Base-by-base conservation (phyloP, 2,113 vertebrate species). In the Phoxinus phoxinus region DNA sequence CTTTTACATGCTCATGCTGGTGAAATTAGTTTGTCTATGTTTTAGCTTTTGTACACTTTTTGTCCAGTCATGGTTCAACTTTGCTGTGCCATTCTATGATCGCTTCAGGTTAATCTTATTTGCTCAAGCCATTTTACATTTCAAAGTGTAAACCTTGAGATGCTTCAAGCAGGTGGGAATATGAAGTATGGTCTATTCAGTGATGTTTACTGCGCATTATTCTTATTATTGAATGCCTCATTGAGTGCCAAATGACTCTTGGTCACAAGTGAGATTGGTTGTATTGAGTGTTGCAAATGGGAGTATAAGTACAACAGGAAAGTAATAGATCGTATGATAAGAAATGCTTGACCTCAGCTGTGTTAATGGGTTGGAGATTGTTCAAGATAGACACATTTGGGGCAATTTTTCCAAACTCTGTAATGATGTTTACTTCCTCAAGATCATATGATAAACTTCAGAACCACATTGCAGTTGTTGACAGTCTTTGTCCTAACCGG, bases 121-220 rank as follows among this genome's bases (percentile, higher is more conserved):
- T 74, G 59, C n/a, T 59, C 84, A n/a, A 12, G 81, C 35, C 81
- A 25, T 85, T 87, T 85, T 85, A 41, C 37, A 69, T 90, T 90
- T 91, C 81, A 90, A 87, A 88, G 56, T 6, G 12, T 48, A 56
- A 79, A 65, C 84, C 83, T 56, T 87, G 35, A 37, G 15, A 35
- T 79, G 32, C 23, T 41, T 61, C 12, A 44, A 44, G 13, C 35
- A 44, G 58, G 2, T 80, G 56, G 27, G 4, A 2, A 21, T 8
- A 56, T 8, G 53, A 2, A 2, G 19, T 21, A 58, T 37, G 48
- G 37, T 41, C 23, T 79, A 30, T 3, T 61, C 12, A 71, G 23
- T 27, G 7, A 23, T 0, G 4, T 61, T 27, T 44, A 25, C n/a
- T 44, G 23, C 5, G 6, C 4, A 72, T 44, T 23, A 46, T 23